A percentile compares a stretch with the other conserved stretches of the same genome.
These are phyloP conservation scores for Rhadina sibilatrix DNA, from an alignment of 2,113 vertebrate genomes.

Conservation along the genomic window DNA sequence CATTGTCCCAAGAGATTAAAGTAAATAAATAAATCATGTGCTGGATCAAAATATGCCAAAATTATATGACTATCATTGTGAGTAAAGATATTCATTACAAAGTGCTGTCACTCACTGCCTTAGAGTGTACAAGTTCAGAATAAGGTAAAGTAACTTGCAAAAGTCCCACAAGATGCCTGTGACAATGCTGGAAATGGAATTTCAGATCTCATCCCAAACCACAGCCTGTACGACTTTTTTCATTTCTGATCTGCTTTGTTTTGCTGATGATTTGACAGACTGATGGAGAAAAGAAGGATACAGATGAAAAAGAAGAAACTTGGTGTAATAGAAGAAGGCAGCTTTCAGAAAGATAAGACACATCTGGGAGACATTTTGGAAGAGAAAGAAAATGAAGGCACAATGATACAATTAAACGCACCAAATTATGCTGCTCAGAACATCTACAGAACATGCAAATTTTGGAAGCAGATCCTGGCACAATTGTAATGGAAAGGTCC, in stretches of 20 bases:
- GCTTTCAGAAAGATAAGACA: neutral
- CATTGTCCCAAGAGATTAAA: neutral
- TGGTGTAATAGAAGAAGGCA: neutral
- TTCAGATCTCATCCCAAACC: constrained; percentile 2
- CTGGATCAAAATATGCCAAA: neutral
- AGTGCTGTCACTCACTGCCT: neutral
- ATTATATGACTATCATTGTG: neutral
- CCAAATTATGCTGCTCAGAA: neutral
- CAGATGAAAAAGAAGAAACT: neutral
- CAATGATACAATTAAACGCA: neutral
- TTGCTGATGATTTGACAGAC: neutral
- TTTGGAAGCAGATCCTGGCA: neutral
- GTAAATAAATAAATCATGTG: constrained; percentile 1
- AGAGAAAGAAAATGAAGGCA: neutral
- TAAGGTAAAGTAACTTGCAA: neutral
- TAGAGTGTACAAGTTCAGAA: neutral
- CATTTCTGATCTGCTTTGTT: neutral
- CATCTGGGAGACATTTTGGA: neutral
- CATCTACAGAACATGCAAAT: neutral
- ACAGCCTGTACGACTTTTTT: neutral
- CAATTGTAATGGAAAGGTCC: neutral
- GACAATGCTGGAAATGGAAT: neutral
- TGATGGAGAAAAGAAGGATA: neutral
- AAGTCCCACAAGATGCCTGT: neutral
- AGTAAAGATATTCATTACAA: neutral